A percentile compares a stretch with the other conserved stretches of the same genome.
These are phyloP conservation scores for Phalacrocorax carbo DNA, from an alignment of 2,113 vertebrate species.

Conservation along the genomic window DNA sequence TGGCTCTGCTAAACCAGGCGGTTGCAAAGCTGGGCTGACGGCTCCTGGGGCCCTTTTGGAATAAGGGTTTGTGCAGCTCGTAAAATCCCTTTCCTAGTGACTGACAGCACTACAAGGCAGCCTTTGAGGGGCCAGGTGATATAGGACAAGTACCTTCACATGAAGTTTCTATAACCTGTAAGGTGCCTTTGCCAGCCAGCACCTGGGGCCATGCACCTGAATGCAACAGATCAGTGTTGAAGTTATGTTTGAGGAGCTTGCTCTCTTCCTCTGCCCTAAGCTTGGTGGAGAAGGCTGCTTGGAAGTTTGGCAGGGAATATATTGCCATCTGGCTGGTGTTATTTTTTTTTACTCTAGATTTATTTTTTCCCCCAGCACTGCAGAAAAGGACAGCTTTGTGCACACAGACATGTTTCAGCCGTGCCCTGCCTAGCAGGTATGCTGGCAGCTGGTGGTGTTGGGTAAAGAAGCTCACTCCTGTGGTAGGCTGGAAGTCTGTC, in stretches of 20 bases:
- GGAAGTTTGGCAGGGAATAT: conserved; percentile 25
- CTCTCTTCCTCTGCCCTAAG: background rate
- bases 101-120: background rate
- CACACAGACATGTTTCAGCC: background rate
- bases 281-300: background rate
- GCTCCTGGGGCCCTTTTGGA: background rate
- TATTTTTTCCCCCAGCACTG: background rate
- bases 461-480: background rate
- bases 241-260: background rate
- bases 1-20: background rate
- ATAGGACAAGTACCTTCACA: background rate
- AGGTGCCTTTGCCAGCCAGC: background rate
- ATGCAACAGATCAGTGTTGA: background rate
- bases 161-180: background rate
- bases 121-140: background rate
- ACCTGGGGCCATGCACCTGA: background rate
- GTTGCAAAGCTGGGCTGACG: background rate
- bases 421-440: background rate
- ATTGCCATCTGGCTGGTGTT: conserved; percentile 30
- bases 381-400: background rate
- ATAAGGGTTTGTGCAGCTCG: background rate
- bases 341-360: background rate
- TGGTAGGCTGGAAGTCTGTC: background rate
- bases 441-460: fast-evolving
- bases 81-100: background rate